Evolutionary conservation across 2,888 invertebrate genomes (phyloP), one percentile per base, ranked within the genome.

Genomic region (Empis stercorea): DNA sequence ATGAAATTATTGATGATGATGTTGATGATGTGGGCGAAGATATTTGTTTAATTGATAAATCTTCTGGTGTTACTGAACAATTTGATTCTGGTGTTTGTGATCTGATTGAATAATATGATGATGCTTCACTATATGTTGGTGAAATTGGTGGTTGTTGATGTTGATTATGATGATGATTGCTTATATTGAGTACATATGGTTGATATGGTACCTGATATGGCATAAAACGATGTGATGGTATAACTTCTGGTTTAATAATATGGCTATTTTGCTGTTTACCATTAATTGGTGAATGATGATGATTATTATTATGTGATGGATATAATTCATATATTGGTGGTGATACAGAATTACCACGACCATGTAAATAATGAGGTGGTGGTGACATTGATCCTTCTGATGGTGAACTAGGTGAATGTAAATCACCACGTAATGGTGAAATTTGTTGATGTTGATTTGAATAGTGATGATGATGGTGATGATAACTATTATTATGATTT

Each of bases 21-120:
- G 46, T 11, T 34, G 42, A 37, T n/a, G 44, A 44, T 3, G 47
- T 64, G 57, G 17, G 11, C 16, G 37, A 20, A 20, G 40, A 40
- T 23, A 20, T 65, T 45, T 64, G 61, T 49, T 67, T 68, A n/a
- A 68, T 40, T 4, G 68, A 66, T 3, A 68, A 57, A 57, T 68
- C 68, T 56, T 69, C 68, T 4, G 68, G 68, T 52, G 65, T 54
- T 1, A 64, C 61, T 11, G 65, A 66, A 48, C 64, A 64, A 44
- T 61, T 64, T 3, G 66, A 64, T 47, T 67, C 66, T 15, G 70
- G 70, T 2, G 70, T 67, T 43, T 65, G 48, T 4, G 70, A 68
- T 44, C 69, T 61, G 57, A 65, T 65, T 14, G 69, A 68, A 50
- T 65, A 68, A 47, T 62, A 68, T 3, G 68, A 68, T 20, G 63